Evolutionary conservation across 2,797 vertebrate genomes (phyloP).

Genomic region (Megaceryle alcyon): DNA sequence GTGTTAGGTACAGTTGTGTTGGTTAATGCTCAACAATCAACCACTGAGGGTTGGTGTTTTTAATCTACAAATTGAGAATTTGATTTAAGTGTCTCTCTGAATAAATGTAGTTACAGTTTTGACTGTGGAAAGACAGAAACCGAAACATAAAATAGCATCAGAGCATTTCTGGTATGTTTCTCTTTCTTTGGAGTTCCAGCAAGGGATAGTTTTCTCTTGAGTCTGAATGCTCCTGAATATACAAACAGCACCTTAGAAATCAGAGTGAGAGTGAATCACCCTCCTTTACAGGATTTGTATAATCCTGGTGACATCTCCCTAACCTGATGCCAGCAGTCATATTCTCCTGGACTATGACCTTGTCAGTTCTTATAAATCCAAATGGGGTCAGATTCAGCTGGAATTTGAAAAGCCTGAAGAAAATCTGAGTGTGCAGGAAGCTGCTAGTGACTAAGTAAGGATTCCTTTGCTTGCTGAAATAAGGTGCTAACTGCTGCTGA

Average conservation of each 20-base stretch:
- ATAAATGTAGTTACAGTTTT: not conserved
- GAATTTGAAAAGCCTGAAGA: slow-evolving; percentile 4
- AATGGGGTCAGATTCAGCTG: not conserved
- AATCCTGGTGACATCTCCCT: slow-evolving; percentile 62
- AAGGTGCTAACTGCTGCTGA: not conserved
- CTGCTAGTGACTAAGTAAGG: not conserved
- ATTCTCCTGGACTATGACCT: slow-evolving; percentile 29
- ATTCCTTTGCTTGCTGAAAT: not conserved
- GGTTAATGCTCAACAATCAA: not conserved
- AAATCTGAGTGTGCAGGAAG: not conserved
- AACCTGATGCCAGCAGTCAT: slow-evolving; percentile 57
- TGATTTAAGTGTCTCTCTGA: not conserved
- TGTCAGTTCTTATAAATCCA: slow-evolving; percentile 39
- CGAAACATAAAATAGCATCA: not conserved
- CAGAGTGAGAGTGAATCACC: slow-evolving; percentile 17
- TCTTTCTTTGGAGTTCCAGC: not conserved
- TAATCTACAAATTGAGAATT: not conserved
- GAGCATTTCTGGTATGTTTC: not conserved
- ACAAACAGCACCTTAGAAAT: slow-evolving; percentile 25
- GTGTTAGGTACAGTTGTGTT: not conserved
- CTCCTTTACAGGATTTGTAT: slow-evolving; percentile 24
- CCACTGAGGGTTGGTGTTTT: not conserved
- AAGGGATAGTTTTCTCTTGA: not conserved
- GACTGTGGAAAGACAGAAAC: not conserved
- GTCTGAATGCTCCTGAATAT: not conserved